Evolutionary conservation across 2,888 invertebrate species (phyloP).

Genomic region (Tachina lurida): DNA sequence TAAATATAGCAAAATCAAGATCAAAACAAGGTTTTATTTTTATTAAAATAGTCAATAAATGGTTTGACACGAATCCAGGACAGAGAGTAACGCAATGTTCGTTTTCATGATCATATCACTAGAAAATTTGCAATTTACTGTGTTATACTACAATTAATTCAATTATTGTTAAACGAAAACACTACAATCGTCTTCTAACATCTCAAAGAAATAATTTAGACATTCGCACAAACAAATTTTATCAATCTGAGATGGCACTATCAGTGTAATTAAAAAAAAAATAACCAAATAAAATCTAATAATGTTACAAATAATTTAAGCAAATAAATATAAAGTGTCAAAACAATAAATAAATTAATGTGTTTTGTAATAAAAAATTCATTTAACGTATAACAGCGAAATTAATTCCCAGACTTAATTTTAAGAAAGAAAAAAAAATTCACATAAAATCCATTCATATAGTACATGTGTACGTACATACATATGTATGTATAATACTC

Average conservation of each 20-base stretch:
- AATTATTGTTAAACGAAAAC: background rate
- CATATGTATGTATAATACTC: background rate
- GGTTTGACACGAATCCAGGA: too few relatives aligned
- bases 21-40: too few relatives aligned
- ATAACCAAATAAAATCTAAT: constrained; percentile 49
- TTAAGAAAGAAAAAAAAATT: constrained; percentile 8
- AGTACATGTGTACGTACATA: background rate
- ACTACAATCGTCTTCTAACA: background rate
- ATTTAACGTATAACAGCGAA: constrained; percentile 56
- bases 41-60: too few relatives aligned
- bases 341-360: constrained; percentile 30
- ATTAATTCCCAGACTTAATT: constrained; percentile 58
- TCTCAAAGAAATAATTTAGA: constrained; percentile 11
- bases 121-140: too few relatives aligned
- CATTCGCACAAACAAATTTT: background rate
- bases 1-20: too few relatives aligned
- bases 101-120: too few relatives aligned
- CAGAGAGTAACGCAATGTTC: too few relatives aligned
- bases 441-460: constrained; percentile 29
- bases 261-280: constrained; percentile 49
- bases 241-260: constrained; percentile 35
- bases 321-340: constrained; percentile 52
- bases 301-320: constrained; percentile 58
- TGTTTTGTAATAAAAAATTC: constrained; percentile 63
- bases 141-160: background rate